Conservation (phyloP, 1,140 invertebrate species). For the Leptoteleia sp. region DNA sequence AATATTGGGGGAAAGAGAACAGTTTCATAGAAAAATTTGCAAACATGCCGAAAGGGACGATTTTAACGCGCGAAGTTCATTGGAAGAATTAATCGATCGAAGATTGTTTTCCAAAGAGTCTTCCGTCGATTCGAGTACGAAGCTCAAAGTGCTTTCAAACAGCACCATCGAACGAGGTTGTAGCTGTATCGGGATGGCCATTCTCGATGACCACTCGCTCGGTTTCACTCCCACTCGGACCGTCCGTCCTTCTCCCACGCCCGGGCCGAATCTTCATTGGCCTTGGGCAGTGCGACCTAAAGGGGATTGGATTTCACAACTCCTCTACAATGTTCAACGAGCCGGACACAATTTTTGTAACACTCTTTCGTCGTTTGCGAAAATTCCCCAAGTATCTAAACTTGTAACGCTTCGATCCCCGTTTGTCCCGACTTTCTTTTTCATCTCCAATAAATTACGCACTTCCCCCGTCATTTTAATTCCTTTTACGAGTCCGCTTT, state of each 20-base stretch:
- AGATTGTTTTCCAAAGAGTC: constrained; percentile 56
- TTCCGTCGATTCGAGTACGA: constrained; percentile 35
- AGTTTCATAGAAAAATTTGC: constrained; percentile 17
- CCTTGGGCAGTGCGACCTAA: constrained; percentile 42
- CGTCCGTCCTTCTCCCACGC: constrained; percentile 1
- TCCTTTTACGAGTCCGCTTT: not conserved
- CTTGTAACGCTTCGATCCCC: constrained; percentile 8
- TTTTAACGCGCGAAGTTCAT: constrained; percentile 26
- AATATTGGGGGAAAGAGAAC: constrained; percentile 1
- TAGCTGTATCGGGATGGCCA: constrained; percentile 13
- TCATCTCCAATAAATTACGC: constrained; percentile 21
- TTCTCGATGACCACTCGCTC: constrained; percentile 30
- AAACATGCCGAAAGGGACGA: constrained; percentile 8
- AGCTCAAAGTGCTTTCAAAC: constrained; percentile 57
- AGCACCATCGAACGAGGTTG: constrained; percentile 50
- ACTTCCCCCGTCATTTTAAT: constrained; percentile 1
- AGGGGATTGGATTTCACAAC: constrained; percentile 64
- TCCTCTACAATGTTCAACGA: constrained; percentile 58
- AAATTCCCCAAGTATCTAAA: constrained; percentile 28
- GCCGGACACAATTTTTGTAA: constrained; percentile 61
- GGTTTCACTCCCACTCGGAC: too few relatives aligned
- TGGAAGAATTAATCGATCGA: constrained; percentile 47
- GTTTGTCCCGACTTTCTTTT: constrained; percentile 5
- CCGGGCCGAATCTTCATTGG: constrained; percentile 46
- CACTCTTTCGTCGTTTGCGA: constrained; percentile 46